These are phyloP conservation scores for Coenonympha glycerion DNA, from an alignment of 2,888 invertebrate species.

Conservation along the genomic window DNA sequence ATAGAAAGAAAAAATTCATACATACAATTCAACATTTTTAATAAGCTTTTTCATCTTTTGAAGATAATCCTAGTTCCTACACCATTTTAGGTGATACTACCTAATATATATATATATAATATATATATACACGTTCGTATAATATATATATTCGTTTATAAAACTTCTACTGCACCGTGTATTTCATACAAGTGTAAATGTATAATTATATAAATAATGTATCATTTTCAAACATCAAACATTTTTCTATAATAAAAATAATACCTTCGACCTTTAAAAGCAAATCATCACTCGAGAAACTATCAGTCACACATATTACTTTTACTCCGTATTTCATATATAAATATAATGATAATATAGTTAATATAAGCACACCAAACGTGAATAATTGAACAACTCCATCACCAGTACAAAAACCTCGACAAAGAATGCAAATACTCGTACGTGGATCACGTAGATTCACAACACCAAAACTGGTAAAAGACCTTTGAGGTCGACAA, in stretches of 20 bases:
- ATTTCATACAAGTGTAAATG: conserved; percentile 23
- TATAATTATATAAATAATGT: conserved; percentile 5
- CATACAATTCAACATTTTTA: conserved; percentile 20
- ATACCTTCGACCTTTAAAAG: conserved; percentile 10
- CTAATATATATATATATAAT: too few relatives aligned
- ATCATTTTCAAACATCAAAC: conserved; percentile 1
- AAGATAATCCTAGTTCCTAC: conserved; percentile 24
- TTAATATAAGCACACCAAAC: conserved; percentile 27
- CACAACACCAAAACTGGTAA: conserved; percentile 22
- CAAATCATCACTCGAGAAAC: conserved; percentile 39
- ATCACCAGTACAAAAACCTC: conserved; percentile 6
- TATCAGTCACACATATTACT: conserved; percentile 43
- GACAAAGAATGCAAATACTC: conserved; percentile 12
- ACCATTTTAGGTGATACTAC: too few relatives aligned
- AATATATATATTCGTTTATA: conserved; percentile 4
- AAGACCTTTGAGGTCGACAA: conserved; percentile 28
- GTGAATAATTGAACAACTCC: conserved; percentile 22
- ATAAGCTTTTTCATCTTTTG: conserved; percentile 28
- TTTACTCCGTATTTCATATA: conserved; percentile 24
- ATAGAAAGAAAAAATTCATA: conserved; percentile 28
- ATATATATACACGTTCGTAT: too few relatives aligned
- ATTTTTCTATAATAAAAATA: conserved; percentile 4
- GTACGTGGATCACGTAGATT: conserved; percentile 4
- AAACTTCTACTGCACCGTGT: conserved; percentile 9
- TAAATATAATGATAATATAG: too few relatives aligned